A percentile compares a stretch with the other conserved stretches of the same genome.
Conservation (phyloP, 2,113 vertebrate genomes). For the Limanda limanda region DNA sequence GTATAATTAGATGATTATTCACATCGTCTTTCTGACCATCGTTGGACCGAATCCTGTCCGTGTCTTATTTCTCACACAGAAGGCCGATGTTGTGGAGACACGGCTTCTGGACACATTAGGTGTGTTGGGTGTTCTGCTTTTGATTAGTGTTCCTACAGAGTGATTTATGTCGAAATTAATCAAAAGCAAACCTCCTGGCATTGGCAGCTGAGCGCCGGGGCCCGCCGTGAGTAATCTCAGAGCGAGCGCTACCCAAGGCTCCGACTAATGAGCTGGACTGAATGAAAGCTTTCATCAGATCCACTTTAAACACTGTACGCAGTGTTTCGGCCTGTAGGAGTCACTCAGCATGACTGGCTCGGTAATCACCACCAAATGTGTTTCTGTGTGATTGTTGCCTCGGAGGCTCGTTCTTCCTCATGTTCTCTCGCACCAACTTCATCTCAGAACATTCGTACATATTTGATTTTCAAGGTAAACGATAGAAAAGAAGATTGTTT, state of each 20-base stretch:
- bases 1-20: not conserved
- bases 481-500: not conserved
- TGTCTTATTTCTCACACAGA: slow-evolving; percentile 6
- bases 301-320: slow-evolving; percentile 70
- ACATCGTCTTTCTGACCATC: no score
- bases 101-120: slow-evolving; percentile 26
- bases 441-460: slow-evolving; percentile 39
- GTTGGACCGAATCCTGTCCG: not conserved
- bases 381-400: slow-evolving; percentile 68
- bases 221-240: slow-evolving; percentile 53
- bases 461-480: slow-evolving; percentile 7
- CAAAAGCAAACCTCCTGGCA: slow-evolving; percentile 54
- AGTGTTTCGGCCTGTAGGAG: slow-evolving; percentile 69
- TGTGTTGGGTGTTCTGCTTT: slow-evolving; percentile 22
- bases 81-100: slow-evolving; percentile 14
- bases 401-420: slow-evolving; percentile 8
- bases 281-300: slow-evolving; percentile 77
- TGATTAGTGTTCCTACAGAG: slow-evolving; percentile 39
- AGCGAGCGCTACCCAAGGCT: slow-evolving; percentile 59
- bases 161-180: slow-evolving; percentile 65
- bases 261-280: slow-evolving; percentile 76
- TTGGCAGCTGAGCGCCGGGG: slow-evolving; percentile 24
- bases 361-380: slow-evolving; percentile 80
- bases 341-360: slow-evolving; percentile 70
- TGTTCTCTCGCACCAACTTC: slow-evolving; percentile 19